Conservation (phyloP, 1,140 invertebrate species). For the Nylanderia fulva region DNA sequence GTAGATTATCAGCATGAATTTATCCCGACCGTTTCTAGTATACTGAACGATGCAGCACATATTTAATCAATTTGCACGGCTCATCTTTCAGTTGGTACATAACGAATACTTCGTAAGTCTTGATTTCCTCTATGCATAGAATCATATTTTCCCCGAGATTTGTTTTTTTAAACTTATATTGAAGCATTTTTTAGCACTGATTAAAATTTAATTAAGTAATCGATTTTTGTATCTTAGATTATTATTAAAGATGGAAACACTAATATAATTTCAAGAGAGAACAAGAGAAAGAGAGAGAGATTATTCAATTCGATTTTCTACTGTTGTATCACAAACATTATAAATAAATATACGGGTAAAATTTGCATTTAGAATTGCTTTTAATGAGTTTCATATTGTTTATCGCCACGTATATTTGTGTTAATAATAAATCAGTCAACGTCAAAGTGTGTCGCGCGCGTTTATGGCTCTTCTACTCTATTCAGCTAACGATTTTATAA, state of each 20-base stretch:
- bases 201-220: background rate
- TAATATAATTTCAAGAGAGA: no score
- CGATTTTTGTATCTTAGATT: no score
- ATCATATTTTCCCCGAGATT: background rate
- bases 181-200: background rate
- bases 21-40: conserved; percentile 1
- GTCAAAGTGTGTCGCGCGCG: background rate
- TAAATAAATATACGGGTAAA: background rate
- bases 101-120: background rate
- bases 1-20: background rate
- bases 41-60: conserved; percentile 4
- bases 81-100: background rate
- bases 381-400: conserved; percentile 11
- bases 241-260: no score
- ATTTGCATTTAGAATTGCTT: background rate
- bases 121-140: background rate
- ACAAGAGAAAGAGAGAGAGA: no score
- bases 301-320: background rate
- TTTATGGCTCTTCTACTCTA: background rate
- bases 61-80: conserved; percentile 53
- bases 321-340: background rate
- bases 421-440: background rate
- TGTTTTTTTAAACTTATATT: background rate
- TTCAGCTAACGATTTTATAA: conserved; percentile 36
- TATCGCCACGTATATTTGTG: background rate